A percentile compares a stretch with the other conserved stretches of the same genome.
Evolutionary conservation across 2,113 vertebrate species (phyloP).

Genomic region (Heterocephalus glaber): DNA sequence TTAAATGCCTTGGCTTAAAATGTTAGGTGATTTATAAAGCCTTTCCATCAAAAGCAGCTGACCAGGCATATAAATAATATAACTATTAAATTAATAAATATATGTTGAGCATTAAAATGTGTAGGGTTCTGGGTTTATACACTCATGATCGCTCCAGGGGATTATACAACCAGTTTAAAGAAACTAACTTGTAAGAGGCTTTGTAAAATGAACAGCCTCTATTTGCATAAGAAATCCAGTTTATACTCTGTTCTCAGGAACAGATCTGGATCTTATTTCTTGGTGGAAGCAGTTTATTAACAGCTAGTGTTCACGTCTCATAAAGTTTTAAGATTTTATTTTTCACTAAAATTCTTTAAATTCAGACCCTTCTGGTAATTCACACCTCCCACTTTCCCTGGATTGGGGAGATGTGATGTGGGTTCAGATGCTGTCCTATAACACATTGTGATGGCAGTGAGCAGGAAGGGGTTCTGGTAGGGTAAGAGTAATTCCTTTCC

Average conservation of each 20-base stretch:
- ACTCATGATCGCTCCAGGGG: not conserved
- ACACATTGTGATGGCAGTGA: not conserved
- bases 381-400: too few relatives aligned
- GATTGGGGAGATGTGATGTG: not conserved
- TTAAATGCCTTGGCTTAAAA: not conserved
- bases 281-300: not conserved
- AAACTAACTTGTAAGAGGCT: slow-evolving; percentile 10
- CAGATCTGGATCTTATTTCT: not conserved
- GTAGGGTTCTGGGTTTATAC: not conserved
- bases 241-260: not conserved
- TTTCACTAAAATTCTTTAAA: slow-evolving; percentile 13
- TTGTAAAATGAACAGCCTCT: not conserved
- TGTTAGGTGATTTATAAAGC: slow-evolving; percentile 11
- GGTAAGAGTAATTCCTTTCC: not conserved
- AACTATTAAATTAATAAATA: slow-evolving; percentile 24
- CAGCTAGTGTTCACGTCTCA: not conserved
- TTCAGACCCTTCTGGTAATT: not conserved
- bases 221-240: not conserved
- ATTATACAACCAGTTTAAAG: not conserved
- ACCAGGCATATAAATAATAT: slow-evolving; percentile 8
- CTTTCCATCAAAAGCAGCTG: not conserved
- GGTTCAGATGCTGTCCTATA: not conserved
- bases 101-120: not conserved
- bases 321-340: slow-evolving; percentile 15
- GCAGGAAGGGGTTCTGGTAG: too few relatives aligned